phyloP scores from a whole-genome alignment of 2,113 vertebrate genomes.

The Anser brachyrhynchus region DNA sequence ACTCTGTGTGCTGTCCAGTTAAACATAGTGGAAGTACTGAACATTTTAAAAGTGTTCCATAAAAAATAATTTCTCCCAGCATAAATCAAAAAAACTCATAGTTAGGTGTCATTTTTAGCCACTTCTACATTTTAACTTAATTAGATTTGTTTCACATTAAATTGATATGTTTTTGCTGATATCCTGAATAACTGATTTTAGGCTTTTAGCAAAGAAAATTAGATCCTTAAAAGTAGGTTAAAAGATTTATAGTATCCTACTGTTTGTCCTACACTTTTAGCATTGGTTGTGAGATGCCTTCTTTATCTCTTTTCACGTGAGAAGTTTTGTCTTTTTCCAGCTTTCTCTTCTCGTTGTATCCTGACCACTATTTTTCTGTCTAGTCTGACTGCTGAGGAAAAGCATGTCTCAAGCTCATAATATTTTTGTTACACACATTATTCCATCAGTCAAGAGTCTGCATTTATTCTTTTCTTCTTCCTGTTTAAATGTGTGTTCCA shows the following conservation, averaged over 20 bases:
- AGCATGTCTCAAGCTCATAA: neutral
- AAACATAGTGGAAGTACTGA: neutral
- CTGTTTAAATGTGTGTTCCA: neutral
- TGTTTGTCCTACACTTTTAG: neutral
- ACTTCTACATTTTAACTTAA: neutral
- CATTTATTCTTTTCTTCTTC: neutral
- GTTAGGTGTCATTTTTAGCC: neutral
- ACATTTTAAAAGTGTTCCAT: neutral
- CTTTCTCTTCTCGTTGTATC: neutral
- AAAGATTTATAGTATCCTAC: neutral
- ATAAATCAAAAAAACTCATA: neutral
- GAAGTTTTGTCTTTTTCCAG: neutral
- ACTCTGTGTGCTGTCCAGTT: neutral
- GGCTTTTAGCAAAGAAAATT: neutral
- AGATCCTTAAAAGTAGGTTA: neutral
- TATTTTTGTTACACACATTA: neutral
- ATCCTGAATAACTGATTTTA: neutral
- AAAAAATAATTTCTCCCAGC: neutral
- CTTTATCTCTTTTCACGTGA: neutral
- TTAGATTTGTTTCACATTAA: neutral
- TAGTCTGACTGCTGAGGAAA: neutral
- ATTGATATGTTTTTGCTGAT: neutral
- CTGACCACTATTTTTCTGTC: neutral
- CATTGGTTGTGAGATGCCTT: neutral
- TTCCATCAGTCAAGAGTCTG: neutral